Evolutionary conservation across 2,113 vertebrate species (phyloP), one percentile per base, ranked within the genome.

Genomic region (Manacus vitellinus): DNA sequence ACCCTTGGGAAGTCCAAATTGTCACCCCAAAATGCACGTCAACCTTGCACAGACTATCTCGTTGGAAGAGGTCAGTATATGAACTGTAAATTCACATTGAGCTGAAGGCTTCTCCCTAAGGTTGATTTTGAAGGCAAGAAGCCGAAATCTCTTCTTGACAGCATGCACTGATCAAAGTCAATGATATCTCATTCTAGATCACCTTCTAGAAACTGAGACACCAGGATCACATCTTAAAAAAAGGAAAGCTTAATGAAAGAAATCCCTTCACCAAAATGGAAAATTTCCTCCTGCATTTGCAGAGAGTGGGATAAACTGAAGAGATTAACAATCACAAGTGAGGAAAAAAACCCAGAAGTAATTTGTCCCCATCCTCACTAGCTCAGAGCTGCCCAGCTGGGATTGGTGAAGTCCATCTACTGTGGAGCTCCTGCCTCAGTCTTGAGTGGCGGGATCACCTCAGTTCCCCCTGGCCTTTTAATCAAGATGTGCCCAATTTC

Each of bases 261-360:
- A 62, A 14, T 2, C 1, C 12, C 35, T 44, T 18, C 72, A 54
- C 27, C 74, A 62, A 43, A 20, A 23, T 1, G 15, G 41, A 21
- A 10, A 24, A 28, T 3, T 17, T 37, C 37, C 47, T 78, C 56
- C 71, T 55, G 47, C 7, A 5, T 9, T 8, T 49, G 31, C 61
- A 88, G 22, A 37, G 16, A 39, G 5, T 12, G 35, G 21, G 47
- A 73, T 11, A 27, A 70, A 33, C 16, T 15, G 10, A 65, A 77
- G 18, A 70, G 27, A 49, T 30, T 11, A 11, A 46, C 1, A 18
- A 74, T 9, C 35, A 72, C 0, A 6, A 75, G 4, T 1, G 14
- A 6, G 16, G 8, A 43, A 30, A 4, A 2, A 31, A 20, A 4
- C 1, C 9, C 22, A 41, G 12, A 1, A 5, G 7, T 12, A 6